phyloP scores from a whole-genome alignment of 2,797 vertebrate species.

The Enteromius trimaculatus region DNA sequence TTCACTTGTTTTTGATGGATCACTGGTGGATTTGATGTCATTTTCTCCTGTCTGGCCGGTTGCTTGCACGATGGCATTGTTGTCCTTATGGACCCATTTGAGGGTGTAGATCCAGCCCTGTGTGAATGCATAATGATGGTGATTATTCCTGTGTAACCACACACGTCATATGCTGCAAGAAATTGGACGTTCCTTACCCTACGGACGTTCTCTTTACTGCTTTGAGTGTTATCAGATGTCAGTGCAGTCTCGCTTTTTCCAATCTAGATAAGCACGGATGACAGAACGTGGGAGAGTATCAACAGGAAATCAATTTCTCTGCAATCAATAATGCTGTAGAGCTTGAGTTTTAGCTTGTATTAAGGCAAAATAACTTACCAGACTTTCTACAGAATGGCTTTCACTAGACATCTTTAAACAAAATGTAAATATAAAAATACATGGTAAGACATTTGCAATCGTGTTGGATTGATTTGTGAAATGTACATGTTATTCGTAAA shows the following conservation, averaged over 20 bases:
- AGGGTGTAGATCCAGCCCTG: conserved; percentile 70
- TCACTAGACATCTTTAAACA: conserved; percentile 22
- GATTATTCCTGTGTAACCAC: neutral
- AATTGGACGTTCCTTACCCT: conserved; percentile 63
- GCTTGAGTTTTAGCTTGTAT: neutral
- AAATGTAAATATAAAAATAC: neutral
- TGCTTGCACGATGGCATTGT: conserved; percentile 63
- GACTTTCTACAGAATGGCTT: conserved; percentile 16
- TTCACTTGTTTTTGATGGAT: conserved; percentile 23
- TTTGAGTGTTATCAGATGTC: conserved; percentile 75
- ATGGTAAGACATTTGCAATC: neutral
- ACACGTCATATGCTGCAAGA: neutral
- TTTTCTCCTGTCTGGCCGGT: conserved; percentile 35
- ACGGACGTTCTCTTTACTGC: conserved; percentile 74
- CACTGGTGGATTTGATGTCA: conserved; percentile 33
- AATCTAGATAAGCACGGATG: conserved; percentile 59
- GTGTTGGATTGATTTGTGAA: neutral
- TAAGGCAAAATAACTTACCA: neutral
- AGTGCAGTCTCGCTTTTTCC: conserved; percentile 57
- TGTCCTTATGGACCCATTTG: conserved; percentile 65
- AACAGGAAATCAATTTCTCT: neutral
- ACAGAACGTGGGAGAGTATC: neutral
- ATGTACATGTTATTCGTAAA: neutral
- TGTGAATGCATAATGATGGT: neutral
- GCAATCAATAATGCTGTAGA: neutral